Percentiles rank a stretch among this genome's conserved stretches.
Conservation (phyloP, 1,140 invertebrate genomes). For the Forficula auricularia region DNA sequence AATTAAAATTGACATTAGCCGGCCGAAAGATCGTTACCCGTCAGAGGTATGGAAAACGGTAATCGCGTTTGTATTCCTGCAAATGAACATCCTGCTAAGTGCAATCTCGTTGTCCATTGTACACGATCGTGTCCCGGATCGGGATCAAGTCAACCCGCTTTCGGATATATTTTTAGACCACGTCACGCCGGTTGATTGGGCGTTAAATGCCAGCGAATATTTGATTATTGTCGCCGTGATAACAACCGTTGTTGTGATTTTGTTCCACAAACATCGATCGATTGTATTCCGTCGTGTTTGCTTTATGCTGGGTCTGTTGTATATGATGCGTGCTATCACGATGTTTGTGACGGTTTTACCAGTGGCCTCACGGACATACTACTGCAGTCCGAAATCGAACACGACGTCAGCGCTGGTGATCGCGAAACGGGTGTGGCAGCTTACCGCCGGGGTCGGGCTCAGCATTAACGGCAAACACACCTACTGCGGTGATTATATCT, state of each 20-base stretch:
- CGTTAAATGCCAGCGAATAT: conserved; percentile 65
- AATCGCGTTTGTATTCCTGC: conserved; percentile 39
- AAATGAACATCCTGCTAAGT: conserved; percentile 39
- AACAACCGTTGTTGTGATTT: conserved; percentile 49
- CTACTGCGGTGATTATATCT: conserved; percentile 81
- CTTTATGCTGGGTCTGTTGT: conserved; percentile 62
- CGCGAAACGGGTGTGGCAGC: conserved; percentile 47
- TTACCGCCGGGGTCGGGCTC: conserved; percentile 69
- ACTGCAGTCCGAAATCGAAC: conserved; percentile 66
- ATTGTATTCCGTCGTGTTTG: conserved; percentile 68
- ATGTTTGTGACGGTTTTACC: conserved; percentile 81
- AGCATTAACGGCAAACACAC: conserved; percentile 78
- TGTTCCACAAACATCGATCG: conserved; percentile 72
- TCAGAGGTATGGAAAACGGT: conserved; percentile 55
- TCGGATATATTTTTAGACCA: conserved; percentile 67
- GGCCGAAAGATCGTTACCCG: conserved; percentile 37
- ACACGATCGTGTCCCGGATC: conserved; percentile 67
- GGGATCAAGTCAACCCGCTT: conserved; percentile 46
- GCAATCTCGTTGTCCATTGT: conserved; percentile 59
- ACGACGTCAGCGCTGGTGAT: conserved; percentile 43
- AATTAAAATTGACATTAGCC: conserved; percentile 37
- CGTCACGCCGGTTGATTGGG: conserved; percentile 51
- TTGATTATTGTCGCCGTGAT: conserved; percentile 64
- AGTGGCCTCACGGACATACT: conserved; percentile 61
- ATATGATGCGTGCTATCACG: conserved; percentile 70